Evolutionary conservation across 1,140 invertebrate genomes (phyloP), one percentile per base, ranked within the genome.

Genomic region (Gonioctena quinquepunctata): DNA sequence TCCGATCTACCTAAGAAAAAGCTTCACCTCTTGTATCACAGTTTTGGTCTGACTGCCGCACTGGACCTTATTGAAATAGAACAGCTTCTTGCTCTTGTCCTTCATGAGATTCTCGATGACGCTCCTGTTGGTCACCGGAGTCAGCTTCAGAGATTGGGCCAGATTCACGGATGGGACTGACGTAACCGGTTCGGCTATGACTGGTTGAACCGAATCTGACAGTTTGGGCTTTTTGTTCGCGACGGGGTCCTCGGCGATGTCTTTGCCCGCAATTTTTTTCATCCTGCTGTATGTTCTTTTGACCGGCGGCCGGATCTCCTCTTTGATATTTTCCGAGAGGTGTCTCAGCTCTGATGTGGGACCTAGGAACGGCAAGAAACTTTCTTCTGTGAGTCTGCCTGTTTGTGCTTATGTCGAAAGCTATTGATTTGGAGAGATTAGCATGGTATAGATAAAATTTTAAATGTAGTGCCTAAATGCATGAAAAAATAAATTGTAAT

Each of bases 311-410:
- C 5, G 5, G 5, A 4, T 26, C 11, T 5, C 2, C 7, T 19
- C 7, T 19, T 18, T 7, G 5, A 13, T 22, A 54, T 18, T 27
- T 16, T 52, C 48, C 7, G 22, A 21, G 6, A 52, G 6, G 26
- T 48, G 16, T 13, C 19, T 2, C 6, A 66, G 16, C n/a, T 66
- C 48, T 11, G 22, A 18, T 13, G 62, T 56, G 7, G 69, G 72
- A 64, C 64, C 26, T 21, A 66, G 26, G 2, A 73, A 60, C 3
- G 76, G 56, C 56, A 77, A 61, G 5, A 74, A 59, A 19, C n/a
- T n/a, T n/a, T n/a, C n/a, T n/a, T n/a, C n/a, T n/a, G n/a, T n/a
- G n/a, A n/a, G n/a, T n/a, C n/a, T 13, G n/a, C 11, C 33, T 42
- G 33, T 42, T 42, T 42, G n/a, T n/a, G n/a, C n/a, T n/a, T n/a